Conservation (phyloP, 35 echinoderm and acorn worm genomes). For the Nesometra sesokonis region DNA sequence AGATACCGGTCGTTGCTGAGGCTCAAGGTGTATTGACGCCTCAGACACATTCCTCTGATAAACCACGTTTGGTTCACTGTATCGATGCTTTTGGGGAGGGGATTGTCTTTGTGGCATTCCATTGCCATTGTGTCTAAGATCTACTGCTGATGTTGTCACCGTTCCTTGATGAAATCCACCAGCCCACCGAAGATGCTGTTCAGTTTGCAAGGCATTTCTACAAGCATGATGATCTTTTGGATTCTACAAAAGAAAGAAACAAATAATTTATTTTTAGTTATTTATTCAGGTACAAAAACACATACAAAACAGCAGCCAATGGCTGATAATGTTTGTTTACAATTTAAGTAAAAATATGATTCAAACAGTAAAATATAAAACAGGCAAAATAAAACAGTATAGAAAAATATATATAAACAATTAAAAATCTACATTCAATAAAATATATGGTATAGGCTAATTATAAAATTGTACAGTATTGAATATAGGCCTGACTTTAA, state of each 20-base stretch:
- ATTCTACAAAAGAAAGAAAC: not conserved
- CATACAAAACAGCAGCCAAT: too few relatives aligned
- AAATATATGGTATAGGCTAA: too few relatives aligned
- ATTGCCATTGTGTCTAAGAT: not conserved
- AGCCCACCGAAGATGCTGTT: not conserved
- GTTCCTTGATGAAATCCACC: not conserved
- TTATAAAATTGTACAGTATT: too few relatives aligned
- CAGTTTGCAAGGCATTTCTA: not conserved
- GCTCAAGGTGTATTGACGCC: not conserved
- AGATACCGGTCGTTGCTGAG: not conserved
- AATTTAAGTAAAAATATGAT: too few relatives aligned
- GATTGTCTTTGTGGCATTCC: not conserved
- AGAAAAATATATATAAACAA: too few relatives aligned
- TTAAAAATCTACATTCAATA: too few relatives aligned
- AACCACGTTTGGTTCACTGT: not conserved
- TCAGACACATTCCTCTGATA: not conserved
- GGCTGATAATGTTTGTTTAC: too few relatives aligned
- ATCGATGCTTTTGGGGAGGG: not conserved
- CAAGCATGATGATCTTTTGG: not conserved
- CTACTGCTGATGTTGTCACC: not conserved
- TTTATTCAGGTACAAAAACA: too few relatives aligned
- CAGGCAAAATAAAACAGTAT: too few relatives aligned
- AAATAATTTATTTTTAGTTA: too few relatives aligned
- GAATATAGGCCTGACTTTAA: too few relatives aligned
- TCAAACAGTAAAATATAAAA: too few relatives aligned